These are phyloP conservation scores for Dendroctonus ponderosae DNA, from an alignment of 1,140 invertebrate genomes.

Conservation along the genomic window DNA sequence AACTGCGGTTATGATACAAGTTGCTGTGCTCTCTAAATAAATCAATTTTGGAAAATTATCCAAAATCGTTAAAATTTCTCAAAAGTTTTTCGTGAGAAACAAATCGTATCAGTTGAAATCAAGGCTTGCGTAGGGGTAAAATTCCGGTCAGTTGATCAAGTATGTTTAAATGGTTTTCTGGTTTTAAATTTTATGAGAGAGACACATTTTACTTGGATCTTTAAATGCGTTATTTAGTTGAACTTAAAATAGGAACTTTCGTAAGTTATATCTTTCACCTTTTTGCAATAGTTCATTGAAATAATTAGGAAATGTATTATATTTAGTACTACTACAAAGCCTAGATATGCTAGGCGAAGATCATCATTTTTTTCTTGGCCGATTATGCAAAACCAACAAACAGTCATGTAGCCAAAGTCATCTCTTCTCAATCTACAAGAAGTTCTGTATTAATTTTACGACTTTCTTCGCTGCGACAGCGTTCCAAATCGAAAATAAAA, in stretches of 20 bases:
- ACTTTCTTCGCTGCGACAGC: constrained; percentile 4
- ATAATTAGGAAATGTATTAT: neutral
- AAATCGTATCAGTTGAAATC: no score
- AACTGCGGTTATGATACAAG: no score
- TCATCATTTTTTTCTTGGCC: neutral
- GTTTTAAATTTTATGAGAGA: no score
- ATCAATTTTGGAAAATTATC: no score
- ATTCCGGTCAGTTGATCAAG: no score
- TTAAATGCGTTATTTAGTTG: no score
- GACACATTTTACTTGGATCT: no score
- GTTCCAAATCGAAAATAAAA: constrained; percentile 15
- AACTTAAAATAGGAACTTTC: constrained; percentile 1
- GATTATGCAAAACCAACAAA: neutral
- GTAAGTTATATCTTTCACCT: neutral
- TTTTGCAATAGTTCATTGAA: neutral
- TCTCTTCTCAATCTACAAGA: constrained; percentile 10
- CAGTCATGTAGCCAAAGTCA: neutral
- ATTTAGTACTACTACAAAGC: neutral
- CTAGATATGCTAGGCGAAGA: constrained; percentile 1
- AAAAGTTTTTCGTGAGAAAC: no score
- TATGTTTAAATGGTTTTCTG: no score
- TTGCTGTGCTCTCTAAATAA: no score
- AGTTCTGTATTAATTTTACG: constrained; percentile 14
- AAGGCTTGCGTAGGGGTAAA: no score
- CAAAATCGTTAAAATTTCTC: no score